These are phyloP conservation scores for Nyctibius bracteatus DNA, from an alignment of 2,113 vertebrate species.

Conservation along the genomic window DNA sequence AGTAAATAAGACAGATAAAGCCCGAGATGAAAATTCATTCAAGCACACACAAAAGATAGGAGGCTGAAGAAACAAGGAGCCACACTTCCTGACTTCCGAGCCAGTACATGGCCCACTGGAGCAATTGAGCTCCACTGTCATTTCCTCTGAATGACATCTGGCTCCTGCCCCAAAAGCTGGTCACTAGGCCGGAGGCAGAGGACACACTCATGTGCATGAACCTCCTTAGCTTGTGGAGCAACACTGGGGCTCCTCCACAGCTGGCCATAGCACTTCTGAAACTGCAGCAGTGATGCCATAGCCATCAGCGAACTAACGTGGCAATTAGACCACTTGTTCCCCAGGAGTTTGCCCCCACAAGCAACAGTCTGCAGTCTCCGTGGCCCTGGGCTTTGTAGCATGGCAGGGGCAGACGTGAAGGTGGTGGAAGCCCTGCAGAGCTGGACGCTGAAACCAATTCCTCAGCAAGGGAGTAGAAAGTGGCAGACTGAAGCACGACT, in stretches of 20 bases:
- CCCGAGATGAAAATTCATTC: background rate
- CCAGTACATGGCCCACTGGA: background rate
- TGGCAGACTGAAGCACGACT: background rate
- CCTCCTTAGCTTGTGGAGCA: background rate
- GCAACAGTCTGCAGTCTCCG: background rate
- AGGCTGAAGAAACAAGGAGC: background rate
- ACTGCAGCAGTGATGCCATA: background rate
- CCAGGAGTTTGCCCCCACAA: background rate
- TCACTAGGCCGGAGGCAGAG: background rate
- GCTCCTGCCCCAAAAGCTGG: background rate
- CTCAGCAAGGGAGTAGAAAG: background rate
- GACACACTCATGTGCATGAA: background rate
- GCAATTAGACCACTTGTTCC: background rate
- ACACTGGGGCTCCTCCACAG: background rate
- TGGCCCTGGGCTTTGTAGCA: background rate
- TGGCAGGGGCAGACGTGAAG: background rate
- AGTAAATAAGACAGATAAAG: background rate
- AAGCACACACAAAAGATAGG: background rate
- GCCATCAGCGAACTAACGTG: background rate
- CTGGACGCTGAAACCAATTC: background rate
- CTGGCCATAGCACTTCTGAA: background rate
- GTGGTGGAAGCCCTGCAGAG: background rate
- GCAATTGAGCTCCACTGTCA: rapidly evolving
- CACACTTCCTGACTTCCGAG: background rate
- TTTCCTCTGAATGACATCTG: background rate